Conservation (phyloP, 2,797 vertebrate species). For the Tenualosa ilisha region DNA sequence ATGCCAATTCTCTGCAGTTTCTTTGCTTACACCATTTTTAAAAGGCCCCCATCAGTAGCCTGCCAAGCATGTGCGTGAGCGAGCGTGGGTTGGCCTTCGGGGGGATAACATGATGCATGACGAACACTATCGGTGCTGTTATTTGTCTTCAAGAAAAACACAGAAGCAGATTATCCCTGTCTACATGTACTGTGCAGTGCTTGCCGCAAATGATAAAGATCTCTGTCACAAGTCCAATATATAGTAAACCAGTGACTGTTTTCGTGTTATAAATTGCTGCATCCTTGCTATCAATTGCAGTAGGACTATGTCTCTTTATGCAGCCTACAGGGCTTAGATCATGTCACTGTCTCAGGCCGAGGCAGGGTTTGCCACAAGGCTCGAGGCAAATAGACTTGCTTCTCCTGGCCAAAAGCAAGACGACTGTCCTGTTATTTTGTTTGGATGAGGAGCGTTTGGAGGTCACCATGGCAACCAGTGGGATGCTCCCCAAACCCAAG, state of each 20-base stretch:
- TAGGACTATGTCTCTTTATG: neutral
- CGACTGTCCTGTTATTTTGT: neutral
- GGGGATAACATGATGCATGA: neutral
- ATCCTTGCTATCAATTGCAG: neutral
- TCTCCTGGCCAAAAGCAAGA: neutral
- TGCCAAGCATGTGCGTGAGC: neutral
- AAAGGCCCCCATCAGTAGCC: neutral
- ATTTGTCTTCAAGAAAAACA: neutral
- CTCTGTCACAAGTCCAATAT: neutral
- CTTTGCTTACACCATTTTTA: neutral
- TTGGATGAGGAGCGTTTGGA: neutral
- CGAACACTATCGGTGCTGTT: neutral
- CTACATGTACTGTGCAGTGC: neutral
- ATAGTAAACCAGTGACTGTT: neutral
- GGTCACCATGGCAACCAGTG: neutral
- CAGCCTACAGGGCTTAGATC: neutral
- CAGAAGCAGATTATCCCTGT: neutral
- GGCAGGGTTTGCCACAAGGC: neutral
- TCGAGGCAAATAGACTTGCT: neutral
- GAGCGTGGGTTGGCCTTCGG: neutral
- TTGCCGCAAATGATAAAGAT: neutral
- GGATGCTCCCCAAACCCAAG: neutral
- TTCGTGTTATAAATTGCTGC: neutral
- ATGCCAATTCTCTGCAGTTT: neutral
- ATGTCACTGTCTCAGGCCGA: neutral